phyloP scores from a whole-genome alignment of 1,140 invertebrate genomes.

The Eulimnadia texana region DNA sequence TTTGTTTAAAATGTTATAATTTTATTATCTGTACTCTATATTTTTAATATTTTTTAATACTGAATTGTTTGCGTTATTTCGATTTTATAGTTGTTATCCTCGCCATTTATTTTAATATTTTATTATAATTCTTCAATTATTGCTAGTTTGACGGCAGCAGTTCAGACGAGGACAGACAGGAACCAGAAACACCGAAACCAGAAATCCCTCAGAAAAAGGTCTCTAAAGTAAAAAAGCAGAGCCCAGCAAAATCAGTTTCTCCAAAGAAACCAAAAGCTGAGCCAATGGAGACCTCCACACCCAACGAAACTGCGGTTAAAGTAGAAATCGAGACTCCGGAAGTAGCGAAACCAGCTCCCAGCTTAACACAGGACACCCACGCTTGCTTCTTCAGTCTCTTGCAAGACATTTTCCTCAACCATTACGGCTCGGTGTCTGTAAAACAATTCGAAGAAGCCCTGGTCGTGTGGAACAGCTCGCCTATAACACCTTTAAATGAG shows the following conservation, averaged over 20 bases:
- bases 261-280: background rate
- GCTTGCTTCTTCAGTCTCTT: slow-evolving; percentile 61
- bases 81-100: too few species aligned
- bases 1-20: background rate
- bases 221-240: background rate
- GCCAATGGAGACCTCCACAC: background rate
- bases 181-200: slow-evolving; percentile 2
- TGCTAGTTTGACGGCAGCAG: background rate
- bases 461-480: slow-evolving; percentile 4
- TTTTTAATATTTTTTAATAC: background rate
- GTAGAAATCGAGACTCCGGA: background rate
- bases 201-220: background rate
- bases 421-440: background rate
- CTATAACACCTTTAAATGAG: slow-evolving; percentile 6
- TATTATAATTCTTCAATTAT: too few species aligned
- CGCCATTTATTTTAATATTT: too few species aligned
- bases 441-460: background rate
- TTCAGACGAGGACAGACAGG: slow-evolving; percentile 1
- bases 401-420: slow-evolving; percentile 9
- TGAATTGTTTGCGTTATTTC: too few species aligned
- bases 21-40: background rate
- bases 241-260: background rate
- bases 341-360: slow-evolving; percentile 25
- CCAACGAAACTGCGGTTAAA: background rate
- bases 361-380: slow-evolving; percentile 55